Percentiles rank a stretch among this genome's conserved stretches.
These are phyloP conservation scores for Drosophila pandora DNA, from an alignment of 1,140 invertebrate genomes.

Conservation along the genomic window DNA sequence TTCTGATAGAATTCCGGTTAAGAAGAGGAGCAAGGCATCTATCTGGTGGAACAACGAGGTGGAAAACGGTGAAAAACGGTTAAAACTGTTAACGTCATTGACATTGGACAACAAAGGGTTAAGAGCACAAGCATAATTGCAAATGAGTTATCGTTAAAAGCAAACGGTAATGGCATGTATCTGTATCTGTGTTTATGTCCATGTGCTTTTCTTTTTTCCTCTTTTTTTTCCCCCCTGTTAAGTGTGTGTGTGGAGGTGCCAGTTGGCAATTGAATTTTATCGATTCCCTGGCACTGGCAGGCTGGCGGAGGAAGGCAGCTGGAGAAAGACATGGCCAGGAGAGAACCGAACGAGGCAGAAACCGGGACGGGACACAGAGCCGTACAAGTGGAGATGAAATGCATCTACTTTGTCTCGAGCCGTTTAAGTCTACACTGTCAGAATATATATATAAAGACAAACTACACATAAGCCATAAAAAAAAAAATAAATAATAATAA, in stretches of 20 bases:
- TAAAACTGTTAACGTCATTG: conserved; percentile 44
- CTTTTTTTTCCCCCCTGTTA: background rate
- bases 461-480: background rate
- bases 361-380: background rate
- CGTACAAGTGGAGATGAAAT: background rate
- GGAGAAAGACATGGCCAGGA: background rate
- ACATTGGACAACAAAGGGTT: conserved; percentile 44
- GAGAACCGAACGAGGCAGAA: background rate
- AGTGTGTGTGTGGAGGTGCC: conserved; percentile 1
- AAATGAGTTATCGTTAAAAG: conserved; percentile 43
- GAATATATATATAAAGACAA: background rate
- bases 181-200: background rate
- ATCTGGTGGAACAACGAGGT: no score
- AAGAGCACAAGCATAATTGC: conserved; percentile 37
- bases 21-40: background rate
- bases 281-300: conserved; percentile 29
- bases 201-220: background rate
- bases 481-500: background rate
- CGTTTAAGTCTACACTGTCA: background rate
- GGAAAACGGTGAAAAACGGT: background rate
- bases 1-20: background rate
- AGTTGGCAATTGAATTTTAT: conserved; percentile 52
- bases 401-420: conserved; percentile 6
- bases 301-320: background rate
- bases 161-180: conserved; percentile 14